phyloP scores from a whole-genome alignment of 2,113 vertebrate genomes.

The Andinoacara biseriatus region DNA sequence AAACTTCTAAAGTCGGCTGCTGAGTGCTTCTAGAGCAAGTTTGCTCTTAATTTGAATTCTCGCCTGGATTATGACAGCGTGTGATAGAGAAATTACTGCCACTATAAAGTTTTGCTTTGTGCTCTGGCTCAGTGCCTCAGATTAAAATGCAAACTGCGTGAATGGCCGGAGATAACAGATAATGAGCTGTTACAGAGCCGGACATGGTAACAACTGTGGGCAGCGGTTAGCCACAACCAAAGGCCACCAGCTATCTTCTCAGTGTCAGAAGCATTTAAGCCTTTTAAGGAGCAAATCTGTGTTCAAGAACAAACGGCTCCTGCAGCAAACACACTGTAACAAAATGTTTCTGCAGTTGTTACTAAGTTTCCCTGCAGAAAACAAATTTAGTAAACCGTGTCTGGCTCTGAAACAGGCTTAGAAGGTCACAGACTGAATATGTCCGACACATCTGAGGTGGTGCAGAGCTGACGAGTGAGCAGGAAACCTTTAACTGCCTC shows the following conservation, averaged over 20 bases:
- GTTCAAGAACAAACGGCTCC: background rate
- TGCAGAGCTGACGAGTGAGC: too few relatives aligned
- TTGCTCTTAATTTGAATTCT: background rate
- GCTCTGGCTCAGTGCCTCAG: background rate
- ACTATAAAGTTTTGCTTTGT: slow-evolving; percentile 1
- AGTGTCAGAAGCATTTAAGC: background rate
- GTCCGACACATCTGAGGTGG: too few relatives aligned
- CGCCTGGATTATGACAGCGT: background rate
- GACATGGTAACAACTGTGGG: background rate
- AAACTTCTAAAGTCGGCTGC: background rate
- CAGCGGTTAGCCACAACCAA: slow-evolving; percentile 1
- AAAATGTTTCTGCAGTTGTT: background rate
- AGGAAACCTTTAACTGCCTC: too few relatives aligned
- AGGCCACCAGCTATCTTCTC: background rate
- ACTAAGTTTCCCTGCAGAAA: too few relatives aligned
- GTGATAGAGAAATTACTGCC: background rate
- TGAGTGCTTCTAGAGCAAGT: background rate
- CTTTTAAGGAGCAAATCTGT: background rate
- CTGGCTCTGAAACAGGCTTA: too few relatives aligned
- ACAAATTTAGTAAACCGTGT: too few relatives aligned
- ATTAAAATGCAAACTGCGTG: slow-evolving; percentile 5
- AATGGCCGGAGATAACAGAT: background rate
- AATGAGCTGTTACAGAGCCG: background rate
- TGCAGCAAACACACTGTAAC: background rate
- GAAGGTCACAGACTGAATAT: too few relatives aligned